Evolutionary conservation across 2,113 vertebrate species (phyloP), one percentile per base, ranked within the genome.

Genomic region (Pogonocichla stellata): DNA sequence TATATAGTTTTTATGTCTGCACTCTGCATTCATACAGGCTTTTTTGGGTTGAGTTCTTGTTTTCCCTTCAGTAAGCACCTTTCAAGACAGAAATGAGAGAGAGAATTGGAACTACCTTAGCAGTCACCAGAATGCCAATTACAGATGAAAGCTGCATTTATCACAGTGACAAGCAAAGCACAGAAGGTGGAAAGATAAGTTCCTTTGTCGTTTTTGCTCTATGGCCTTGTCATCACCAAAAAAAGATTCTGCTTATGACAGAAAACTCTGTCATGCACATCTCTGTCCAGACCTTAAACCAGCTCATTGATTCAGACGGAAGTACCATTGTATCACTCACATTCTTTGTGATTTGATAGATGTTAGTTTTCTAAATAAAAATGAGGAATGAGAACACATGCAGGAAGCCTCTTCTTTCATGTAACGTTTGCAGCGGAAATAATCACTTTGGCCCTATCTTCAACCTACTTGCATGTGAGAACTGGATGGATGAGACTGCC

Each of bases 11-110:
- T 31, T 31, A 56, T 3, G 3, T 34, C 61, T 67, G 9, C 64
- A 34, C 28, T 95, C 57, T 42, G 28, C 16, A 38, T 20, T 25
- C 0, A 0, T 24, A 65, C 1, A 18, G 23, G 4, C 5, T 42
- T 71, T 81, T 42, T 17, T 17, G 18, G 31, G 24, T 64, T 47
- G 26, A 4, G 33, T 19, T 71, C 36, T 70, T 85, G 38, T 18
- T 92, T 92, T 42, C 24, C 29, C n/a, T 80, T 56, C 54, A 73
- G 9, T 48, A 82, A 88, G 64, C 25, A n/a, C 1, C 12, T 70
- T 90, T 80, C 60, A 77, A 78, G 43, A 26, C 25, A 29, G 20
- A 86, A 74, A 19, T 6, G 17, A 79, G 22, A 67, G 3, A 6
- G 9, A 73, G 26, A 64, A 54, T 12, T 47, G 73, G 26, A 85